These are phyloP conservation scores for Porites australiensis DNA, from an alignment of 64 coral and sea anemone genomes.

Conservation along the genomic window DNA sequence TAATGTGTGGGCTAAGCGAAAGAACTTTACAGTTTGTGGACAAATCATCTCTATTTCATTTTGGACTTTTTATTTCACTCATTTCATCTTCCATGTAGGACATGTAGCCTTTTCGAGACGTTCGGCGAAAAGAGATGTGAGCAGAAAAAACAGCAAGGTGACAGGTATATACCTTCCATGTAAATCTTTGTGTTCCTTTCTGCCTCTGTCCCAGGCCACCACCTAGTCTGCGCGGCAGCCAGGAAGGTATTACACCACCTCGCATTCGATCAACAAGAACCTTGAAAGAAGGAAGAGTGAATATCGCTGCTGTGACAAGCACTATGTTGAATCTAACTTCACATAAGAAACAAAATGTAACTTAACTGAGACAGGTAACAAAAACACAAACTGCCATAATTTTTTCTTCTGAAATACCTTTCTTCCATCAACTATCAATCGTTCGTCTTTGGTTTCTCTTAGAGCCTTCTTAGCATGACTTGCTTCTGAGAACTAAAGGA, in stretches of 20 bases:
- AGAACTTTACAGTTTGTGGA: too few species aligned
- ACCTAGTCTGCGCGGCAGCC: conserved; percentile 65
- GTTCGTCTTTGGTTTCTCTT: conserved; percentile 34
- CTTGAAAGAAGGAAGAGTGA: neutral
- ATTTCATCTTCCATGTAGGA: conserved; percentile 19
- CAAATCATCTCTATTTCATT: too few species aligned
- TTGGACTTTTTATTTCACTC: neutral
- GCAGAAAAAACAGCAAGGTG: too few species aligned
- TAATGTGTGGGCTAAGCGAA: too few species aligned
- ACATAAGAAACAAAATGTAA: neutral
- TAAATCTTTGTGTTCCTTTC: conserved; percentile 57
- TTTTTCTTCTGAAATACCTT: neutral
- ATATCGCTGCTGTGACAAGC: too few species aligned
- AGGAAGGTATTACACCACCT: conserved; percentile 54
- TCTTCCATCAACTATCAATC: conserved; percentile 57
- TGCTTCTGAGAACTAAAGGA: conserved; percentile 27
- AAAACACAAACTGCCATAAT: too few species aligned
- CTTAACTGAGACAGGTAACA: too few species aligned
- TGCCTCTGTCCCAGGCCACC: conserved; percentile 62
- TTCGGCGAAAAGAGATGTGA: too few species aligned
- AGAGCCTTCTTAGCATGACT: conserved; percentile 1
- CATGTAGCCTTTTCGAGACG: too few species aligned
- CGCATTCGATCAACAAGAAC: conserved; percentile 68
- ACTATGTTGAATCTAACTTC: too few species aligned
- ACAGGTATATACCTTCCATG: neutral